phyloP scores from a whole-genome alignment of 2,113 vertebrate species.

The Nerophis lumbriciformis region DNA sequence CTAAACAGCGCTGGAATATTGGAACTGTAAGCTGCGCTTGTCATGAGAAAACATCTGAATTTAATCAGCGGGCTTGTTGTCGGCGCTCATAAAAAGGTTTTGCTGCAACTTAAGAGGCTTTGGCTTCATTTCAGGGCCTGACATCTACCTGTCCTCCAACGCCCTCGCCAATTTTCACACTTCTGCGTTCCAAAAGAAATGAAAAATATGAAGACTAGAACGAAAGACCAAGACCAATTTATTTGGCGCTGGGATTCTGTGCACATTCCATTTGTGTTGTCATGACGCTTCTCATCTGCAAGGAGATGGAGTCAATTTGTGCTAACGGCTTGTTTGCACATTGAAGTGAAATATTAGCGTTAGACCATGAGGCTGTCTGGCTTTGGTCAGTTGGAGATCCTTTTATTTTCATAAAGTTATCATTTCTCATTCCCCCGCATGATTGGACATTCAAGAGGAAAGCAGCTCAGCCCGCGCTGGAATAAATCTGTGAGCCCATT shows the following conservation, averaged over 20 bases:
- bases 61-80: slow-evolving; percentile 68
- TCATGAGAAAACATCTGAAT: slow-evolving; percentile 67
- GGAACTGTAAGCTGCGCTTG: slow-evolving; percentile 72
- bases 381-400: slow-evolving; percentile 75
- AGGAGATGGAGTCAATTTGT: slow-evolving; percentile 52
- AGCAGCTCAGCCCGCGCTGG: slow-evolving; percentile 77
- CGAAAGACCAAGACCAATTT: slow-evolving; percentile 30
- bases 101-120: slow-evolving; percentile 70
- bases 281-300: slow-evolving; percentile 51
- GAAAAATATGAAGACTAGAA: too few relatives aligned
- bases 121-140: slow-evolving; percentile 67
- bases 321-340: slow-evolving; percentile 38
- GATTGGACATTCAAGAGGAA: slow-evolving; percentile 77
- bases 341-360: slow-evolving; percentile 3
- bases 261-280: slow-evolving; percentile 54
- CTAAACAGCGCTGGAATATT: slow-evolving; percentile 23
- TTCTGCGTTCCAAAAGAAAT: slow-evolving; percentile 17
- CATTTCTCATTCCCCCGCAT: slow-evolving; percentile 69
- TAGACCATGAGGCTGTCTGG: slow-evolving; percentile 52
- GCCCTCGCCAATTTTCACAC: slow-evolving; percentile 54
- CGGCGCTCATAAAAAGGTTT: slow-evolving; percentile 67
- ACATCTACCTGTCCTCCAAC: slow-evolving; percentile 72
- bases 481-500: slow-evolving; percentile 75
- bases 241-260: slow-evolving; percentile 25
- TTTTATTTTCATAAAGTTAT: slow-evolving; percentile 71